These are phyloP conservation scores for Eueides isabella DNA, from an alignment of 1,140 invertebrate species.

Conservation along the genomic window DNA sequence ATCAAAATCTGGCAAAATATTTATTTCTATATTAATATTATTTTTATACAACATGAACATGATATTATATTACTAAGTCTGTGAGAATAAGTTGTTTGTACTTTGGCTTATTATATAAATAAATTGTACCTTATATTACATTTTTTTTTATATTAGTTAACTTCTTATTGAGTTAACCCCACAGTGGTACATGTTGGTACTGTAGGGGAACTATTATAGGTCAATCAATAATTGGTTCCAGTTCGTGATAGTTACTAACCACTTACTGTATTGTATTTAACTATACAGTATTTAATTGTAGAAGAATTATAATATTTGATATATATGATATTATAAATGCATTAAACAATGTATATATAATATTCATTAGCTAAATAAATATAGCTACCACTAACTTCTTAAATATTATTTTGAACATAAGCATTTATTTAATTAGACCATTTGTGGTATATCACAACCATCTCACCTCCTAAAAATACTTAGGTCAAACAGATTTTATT, in stretches of 20 bases:
- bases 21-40: neutral
- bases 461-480: no score
- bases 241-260: conserved; percentile 18
- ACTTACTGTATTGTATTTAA: neutral
- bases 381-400: no score
- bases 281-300: neutral
- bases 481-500: no score
- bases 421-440: no score
- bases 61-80: neutral
- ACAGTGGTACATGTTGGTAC: conserved; percentile 21
- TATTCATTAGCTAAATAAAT: no score
- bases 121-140: conserved; percentile 10
- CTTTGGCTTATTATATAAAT: neutral
- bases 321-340: no score
- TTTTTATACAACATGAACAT: neutral
- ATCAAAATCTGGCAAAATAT: neutral
- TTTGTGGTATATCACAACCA: no score
- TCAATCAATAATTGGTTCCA: conserved; percentile 35
- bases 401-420: no score
- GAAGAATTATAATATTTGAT: neutral
- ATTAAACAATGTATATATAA: no score
- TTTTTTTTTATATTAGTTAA: neutral
- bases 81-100: neutral
- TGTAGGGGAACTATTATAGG: neutral
- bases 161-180: neutral